Evolutionary conservation across 2,888 invertebrate genomes (phyloP).

Genomic region (Craniophora ligustri): DNA sequence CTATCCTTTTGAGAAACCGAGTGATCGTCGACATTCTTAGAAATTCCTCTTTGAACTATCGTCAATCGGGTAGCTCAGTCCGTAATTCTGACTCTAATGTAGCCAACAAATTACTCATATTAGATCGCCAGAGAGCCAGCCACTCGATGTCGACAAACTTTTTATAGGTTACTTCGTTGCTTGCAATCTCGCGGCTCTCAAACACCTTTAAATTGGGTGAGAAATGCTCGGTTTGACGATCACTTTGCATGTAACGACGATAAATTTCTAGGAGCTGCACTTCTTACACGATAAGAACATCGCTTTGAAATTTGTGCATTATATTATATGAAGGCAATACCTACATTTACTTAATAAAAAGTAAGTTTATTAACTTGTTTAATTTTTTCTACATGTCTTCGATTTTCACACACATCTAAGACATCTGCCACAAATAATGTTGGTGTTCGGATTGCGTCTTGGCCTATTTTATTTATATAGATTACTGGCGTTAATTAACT

Average conservation of each 20-base stretch:
- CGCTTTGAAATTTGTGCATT: constrained; percentile 43
- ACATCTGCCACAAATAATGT: constrained; percentile 76
- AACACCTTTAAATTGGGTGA: constrained; percentile 74
- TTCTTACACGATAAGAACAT: constrained; percentile 55
- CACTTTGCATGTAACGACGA: constrained; percentile 74
- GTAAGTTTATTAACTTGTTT: no score
- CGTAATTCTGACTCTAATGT: constrained; percentile 64
- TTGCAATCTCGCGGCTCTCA: constrained; percentile 56
- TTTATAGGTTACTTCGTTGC: constrained; percentile 66
- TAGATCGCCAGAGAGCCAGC: constrained; percentile 59
- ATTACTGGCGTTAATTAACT: constrained; percentile 82
- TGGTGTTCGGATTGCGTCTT: constrained; percentile 76
- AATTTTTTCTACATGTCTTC: no score
- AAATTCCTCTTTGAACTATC: constrained; percentile 68
- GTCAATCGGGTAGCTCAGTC: constrained; percentile 51
- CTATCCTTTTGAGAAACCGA: constrained; percentile 67
- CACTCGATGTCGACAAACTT: constrained; percentile 66
- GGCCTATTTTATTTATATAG: constrained; percentile 81
- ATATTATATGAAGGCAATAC: no score
- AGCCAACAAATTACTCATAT: constrained; percentile 68
- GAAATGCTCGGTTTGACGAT: constrained; percentile 73
- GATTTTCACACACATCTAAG: no score
- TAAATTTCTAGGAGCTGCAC: constrained; percentile 68
- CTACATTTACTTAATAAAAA: no score
- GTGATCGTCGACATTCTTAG: constrained; percentile 58